phyloP scores from a whole-genome alignment of 2,797 vertebrate genomes.

The Cyprinella venusta region DNA sequence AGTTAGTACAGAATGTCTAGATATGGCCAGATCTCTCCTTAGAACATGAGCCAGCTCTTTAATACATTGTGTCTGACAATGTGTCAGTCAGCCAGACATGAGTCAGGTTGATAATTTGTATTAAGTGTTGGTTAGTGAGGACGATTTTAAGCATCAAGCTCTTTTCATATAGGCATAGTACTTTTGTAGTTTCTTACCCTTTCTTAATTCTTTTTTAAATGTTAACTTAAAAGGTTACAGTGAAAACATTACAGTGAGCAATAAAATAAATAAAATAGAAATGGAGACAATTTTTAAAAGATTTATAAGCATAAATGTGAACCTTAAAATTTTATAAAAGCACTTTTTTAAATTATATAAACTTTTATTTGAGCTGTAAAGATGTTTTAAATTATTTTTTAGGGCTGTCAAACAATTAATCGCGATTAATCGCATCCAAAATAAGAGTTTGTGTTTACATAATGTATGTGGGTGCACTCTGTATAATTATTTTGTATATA shows the following conservation, averaged over 20 bases:
- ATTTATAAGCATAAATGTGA: neutral
- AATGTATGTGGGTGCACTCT: no score
- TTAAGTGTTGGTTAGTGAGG: neutral
- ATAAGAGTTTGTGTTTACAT: no score
- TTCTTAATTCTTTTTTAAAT: neutral
- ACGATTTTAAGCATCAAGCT: neutral
- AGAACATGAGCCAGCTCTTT: conserved; percentile 16
- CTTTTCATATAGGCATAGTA: neutral
- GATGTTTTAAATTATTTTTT: neutral
- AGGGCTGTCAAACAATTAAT: no score
- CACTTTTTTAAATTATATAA: neutral
- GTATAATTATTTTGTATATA: no score
- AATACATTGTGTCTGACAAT: neutral
- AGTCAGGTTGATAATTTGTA: neutral
- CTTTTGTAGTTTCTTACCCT: neutral
- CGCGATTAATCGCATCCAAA: no score
- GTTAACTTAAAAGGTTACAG: neutral
- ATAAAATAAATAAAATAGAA: neutral
- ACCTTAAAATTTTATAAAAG: neutral
- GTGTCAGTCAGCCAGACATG: neutral
- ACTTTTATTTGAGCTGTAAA: neutral
- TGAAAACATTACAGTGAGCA: neutral
- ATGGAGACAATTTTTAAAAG: neutral
- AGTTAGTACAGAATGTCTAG: conserved; percentile 50
- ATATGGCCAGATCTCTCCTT: conserved; percentile 8